A percentile compares a stretch with the other conserved stretches of the same genome.
Conservation (phyloP, 2,113 vertebrate genomes). For the Nestor notabilis region DNA sequence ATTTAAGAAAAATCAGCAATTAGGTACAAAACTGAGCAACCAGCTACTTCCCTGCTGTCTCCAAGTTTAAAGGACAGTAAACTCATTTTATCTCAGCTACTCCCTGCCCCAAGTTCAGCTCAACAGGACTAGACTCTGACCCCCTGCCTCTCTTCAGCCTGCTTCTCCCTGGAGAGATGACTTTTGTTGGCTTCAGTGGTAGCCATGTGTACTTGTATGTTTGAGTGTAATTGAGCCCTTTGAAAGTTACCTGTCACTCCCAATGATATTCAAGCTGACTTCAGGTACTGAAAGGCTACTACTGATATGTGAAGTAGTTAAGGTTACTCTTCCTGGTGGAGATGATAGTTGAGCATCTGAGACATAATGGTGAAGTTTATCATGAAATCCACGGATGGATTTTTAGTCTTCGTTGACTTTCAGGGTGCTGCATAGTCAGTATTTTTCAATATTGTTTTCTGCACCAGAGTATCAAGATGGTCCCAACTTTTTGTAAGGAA, state of each 20-base stretch:
- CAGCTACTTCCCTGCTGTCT: background rate
- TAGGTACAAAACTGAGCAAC: background rate
- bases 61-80: background rate
- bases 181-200: background rate
- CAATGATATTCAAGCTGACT: background rate
- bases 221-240: background rate
- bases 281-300: background rate
- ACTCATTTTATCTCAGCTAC: background rate
- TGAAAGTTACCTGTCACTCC: background rate
- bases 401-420: constrained; percentile 13
- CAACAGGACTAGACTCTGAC: background rate
- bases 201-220: background rate
- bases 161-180: background rate
- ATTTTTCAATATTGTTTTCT: background rate
- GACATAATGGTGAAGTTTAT: background rate
- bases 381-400: background rate
- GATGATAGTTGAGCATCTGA: background rate
- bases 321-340: background rate
- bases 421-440: background rate
- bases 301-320: background rate
- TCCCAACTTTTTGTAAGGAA: background rate
- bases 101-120: background rate
- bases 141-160: background rate
- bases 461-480: background rate
- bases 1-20: background rate